Conservation (phyloP, 2,797 vertebrate species). For the Bucorvus abyssinicus region DNA sequence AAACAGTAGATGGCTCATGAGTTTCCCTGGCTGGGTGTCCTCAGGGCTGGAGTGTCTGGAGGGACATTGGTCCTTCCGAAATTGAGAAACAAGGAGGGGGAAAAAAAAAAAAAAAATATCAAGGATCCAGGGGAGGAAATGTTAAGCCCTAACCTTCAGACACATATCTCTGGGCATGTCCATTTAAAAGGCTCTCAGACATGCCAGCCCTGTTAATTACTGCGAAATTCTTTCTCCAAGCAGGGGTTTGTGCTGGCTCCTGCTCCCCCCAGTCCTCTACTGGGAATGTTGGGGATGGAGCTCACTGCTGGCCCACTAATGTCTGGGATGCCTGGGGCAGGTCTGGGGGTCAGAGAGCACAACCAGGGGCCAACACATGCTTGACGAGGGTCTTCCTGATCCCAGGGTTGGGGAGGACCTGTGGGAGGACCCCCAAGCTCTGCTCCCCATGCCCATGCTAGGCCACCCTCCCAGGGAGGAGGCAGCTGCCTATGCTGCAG, state of each 20-base stretch:
- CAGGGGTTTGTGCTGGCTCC: neutral
- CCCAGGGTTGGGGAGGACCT: neutral
- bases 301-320: neutral
- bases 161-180: neutral
- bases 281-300: neutral
- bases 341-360: neutral
- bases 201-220: neutral
- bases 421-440: no score
- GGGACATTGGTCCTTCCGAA: neutral
- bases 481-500: neutral
- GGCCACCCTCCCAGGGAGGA: neutral
- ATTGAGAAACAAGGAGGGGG: neutral
- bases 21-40: neutral
- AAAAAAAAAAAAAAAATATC: neutral
- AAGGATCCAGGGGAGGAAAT: neutral
- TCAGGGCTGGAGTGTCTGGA: neutral
- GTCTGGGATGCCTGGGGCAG: neutral
- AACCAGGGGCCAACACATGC: accelerated
- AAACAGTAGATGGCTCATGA: neutral
- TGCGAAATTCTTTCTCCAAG: neutral
- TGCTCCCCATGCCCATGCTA: accelerated
- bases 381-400: neutral
- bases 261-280: neutral
- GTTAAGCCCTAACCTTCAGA: neutral
- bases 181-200: neutral